Evolutionary conservation across 2,888 invertebrate genomes (phyloP).

Genomic region (Miltochrista miniata): DNA sequence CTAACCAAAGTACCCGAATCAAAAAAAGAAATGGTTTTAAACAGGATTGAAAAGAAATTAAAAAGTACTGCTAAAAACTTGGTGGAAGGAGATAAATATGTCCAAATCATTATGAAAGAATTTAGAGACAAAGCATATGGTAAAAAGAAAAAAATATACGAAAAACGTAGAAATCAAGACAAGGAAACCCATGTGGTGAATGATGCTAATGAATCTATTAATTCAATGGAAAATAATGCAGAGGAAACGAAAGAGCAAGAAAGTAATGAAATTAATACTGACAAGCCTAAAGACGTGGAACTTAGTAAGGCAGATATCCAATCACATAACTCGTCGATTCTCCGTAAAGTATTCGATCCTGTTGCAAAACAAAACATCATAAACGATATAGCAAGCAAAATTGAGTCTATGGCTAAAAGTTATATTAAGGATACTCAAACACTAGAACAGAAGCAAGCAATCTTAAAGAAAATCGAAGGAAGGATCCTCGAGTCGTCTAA

Average conservation of each 20-base stretch:
- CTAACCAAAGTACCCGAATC: slow-evolving; percentile 31
- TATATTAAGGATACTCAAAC: slow-evolving; percentile 37
- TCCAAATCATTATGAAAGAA: slow-evolving; percentile 58
- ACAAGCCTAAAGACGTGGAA: not conserved
- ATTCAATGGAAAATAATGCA: not conserved
- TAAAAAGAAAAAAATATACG: slow-evolving; percentile 7
- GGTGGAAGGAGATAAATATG: slow-evolving; percentile 48
- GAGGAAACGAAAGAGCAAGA: not conserved
- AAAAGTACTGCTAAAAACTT: slow-evolving; percentile 41
- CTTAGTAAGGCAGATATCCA: too few relatives aligned
- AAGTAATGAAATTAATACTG: not conserved
- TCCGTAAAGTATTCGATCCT: slow-evolving; percentile 4
- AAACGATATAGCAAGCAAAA: slow-evolving; percentile 42
- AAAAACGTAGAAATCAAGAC: not conserved
- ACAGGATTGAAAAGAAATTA: slow-evolving; percentile 47
- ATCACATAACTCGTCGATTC: not conserved
- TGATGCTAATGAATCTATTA: not conserved
- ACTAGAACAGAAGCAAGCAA: slow-evolving; percentile 32
- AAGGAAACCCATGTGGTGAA: not conserved
- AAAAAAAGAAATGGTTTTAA: slow-evolving; percentile 34
- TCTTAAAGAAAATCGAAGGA: slow-evolving; percentile 40
- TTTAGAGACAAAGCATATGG: slow-evolving; percentile 40
- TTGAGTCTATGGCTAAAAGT: slow-evolving; percentile 40
- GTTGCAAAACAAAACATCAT: slow-evolving; percentile 25
- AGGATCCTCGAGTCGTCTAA: slow-evolving; percentile 35